phyloP scores from a whole-genome alignment of 2,888 invertebrate species.

The Tinea trinotella region DNA sequence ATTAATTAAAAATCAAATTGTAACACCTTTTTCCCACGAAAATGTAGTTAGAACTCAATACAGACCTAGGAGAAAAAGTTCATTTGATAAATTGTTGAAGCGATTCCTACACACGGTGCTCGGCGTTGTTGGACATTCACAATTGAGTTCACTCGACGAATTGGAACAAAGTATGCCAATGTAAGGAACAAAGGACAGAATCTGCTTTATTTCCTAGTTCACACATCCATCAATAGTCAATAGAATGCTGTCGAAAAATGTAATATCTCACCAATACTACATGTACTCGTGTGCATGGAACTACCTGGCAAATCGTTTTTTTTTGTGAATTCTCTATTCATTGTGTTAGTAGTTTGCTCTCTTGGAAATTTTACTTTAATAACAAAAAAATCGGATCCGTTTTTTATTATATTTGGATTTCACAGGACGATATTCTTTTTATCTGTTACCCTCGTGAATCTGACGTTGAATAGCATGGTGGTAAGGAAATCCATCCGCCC shows the following conservation, averaged over 20 bases:
- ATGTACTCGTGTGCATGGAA: neutral
- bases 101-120: neutral
- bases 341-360: neutral
- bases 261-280: neutral
- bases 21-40: too few relatives aligned
- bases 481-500: too few relatives aligned
- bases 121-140: neutral
- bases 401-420: too few relatives aligned
- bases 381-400: too few relatives aligned
- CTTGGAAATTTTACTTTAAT: too few relatives aligned
- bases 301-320: neutral
- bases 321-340: neutral
- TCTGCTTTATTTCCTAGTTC: conserved; percentile 1
- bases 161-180: neutral
- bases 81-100: conserved; percentile 1
- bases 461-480: too few relatives aligned
- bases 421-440: too few relatives aligned
- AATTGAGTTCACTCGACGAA: neutral
- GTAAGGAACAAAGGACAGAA: conserved; percentile 8
- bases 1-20: too few relatives aligned
- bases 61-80: neutral
- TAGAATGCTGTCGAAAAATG: too few relatives aligned
- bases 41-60: neutral
- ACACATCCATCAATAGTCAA: neutral
- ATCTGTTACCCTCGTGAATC: too few relatives aligned